Conservation (phyloP, 1,140 invertebrate genomes). For the Armadillidium nasatum region DNA sequence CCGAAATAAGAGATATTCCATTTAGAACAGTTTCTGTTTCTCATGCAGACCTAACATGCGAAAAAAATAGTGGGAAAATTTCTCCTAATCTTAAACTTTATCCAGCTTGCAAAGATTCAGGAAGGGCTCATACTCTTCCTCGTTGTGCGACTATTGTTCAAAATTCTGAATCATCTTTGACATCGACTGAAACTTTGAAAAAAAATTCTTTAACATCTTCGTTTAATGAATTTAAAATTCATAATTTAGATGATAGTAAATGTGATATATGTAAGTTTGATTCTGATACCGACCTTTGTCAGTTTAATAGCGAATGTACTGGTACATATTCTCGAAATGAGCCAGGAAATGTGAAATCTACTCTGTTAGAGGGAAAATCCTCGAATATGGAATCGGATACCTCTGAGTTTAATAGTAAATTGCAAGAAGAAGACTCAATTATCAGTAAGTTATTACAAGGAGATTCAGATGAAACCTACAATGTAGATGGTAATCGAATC, state of each 20-base stretch:
- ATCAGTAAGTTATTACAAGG: not conserved
- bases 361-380: no score
- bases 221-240: not conserved
- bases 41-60: slow-evolving; percentile 32
- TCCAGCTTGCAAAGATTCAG: slow-evolving; percentile 36
- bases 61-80: slow-evolving; percentile 28
- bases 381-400: not conserved
- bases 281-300: no score
- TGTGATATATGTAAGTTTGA: no score
- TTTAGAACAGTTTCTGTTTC: slow-evolving; percentile 39
- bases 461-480: not conserved
- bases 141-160: slow-evolving; percentile 5
- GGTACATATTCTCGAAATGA: no score
- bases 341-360: no score
- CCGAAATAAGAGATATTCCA: slow-evolving; percentile 32
- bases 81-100: slow-evolving; percentile 32
- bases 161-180: not conserved
- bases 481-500: not conserved
- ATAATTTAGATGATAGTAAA: no score
- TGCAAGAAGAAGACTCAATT: not conserved
- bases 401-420: not conserved
- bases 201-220: not conserved
- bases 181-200: not conserved
- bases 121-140: slow-evolving; percentile 36
- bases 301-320: no score